A percentile compares a stretch with the other conserved stretches of the same genome.
Evolutionary conservation across 2,888 invertebrate genomes (phyloP).

Genomic region (Enchytraeus crypticus): DNA sequence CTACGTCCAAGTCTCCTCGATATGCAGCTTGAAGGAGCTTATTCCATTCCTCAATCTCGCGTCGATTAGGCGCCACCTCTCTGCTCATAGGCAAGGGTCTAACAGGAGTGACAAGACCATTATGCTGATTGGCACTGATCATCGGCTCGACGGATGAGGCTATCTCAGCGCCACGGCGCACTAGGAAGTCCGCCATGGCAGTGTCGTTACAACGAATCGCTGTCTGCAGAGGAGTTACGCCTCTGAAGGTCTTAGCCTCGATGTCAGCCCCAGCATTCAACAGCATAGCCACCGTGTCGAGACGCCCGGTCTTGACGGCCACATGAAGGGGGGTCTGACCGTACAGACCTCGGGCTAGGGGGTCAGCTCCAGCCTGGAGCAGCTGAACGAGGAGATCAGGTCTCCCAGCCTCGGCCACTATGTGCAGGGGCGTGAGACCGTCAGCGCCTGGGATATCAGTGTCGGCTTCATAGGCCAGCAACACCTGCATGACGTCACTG

Average conservation of each 20-base stretch:
- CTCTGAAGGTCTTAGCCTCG: conserved; percentile 2
- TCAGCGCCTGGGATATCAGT: conserved; percentile 5
- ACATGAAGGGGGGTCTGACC: conserved; percentile 13
- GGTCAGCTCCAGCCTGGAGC: conserved; percentile 9
- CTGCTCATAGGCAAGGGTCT: no score
- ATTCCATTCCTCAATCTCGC: conserved; percentile 11
- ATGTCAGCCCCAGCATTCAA: conserved; percentile 5
- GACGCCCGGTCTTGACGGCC: not conserved
- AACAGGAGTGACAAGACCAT: no score
- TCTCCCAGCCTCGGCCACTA: conserved; percentile 15
- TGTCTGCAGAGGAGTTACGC: conserved; percentile 6
- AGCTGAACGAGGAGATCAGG: conserved; percentile 4
- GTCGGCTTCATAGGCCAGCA: conserved; percentile 11
- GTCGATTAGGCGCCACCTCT: not conserved
- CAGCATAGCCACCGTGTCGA: not conserved
- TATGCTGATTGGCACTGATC: not conserved
- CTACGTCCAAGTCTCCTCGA: conserved; percentile 9
- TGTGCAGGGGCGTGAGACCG: conserved; percentile 17
- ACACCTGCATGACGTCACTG: conserved; percentile 9
- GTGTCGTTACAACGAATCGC: conserved; percentile 1
- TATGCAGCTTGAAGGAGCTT: conserved; percentile 18
- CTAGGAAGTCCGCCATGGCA: not conserved
- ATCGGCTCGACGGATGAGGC: not conserved
- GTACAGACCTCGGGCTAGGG: conserved; percentile 2
- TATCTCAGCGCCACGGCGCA: not conserved